Conservation (phyloP, 2,797 vertebrate genomes). For the Esox lucius region DNA sequence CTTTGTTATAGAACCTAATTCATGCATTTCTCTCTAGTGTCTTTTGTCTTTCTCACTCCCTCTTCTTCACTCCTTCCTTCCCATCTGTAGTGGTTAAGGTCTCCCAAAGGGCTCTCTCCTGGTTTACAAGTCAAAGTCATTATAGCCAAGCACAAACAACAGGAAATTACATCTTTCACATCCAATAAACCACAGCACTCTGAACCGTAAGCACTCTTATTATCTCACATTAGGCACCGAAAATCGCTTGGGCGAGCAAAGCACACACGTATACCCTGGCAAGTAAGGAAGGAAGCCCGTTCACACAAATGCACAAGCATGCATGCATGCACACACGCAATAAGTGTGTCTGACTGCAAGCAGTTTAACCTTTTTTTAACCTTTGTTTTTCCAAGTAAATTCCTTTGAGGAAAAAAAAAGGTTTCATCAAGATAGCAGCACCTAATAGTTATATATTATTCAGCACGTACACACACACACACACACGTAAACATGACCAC, state of each 20-base stretch:
- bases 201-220: conserved; percentile 35
- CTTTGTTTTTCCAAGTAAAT: too few species aligned
- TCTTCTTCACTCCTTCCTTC: background rate
- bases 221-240: conserved; percentile 38
- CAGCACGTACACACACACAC: background rate
- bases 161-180: conserved; percentile 55
- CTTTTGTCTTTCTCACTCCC: background rate
- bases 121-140: conserved; percentile 40
- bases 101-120: conserved; percentile 30
- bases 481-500: background rate
- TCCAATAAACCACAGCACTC: conserved; percentile 38
- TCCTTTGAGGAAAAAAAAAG: too few species aligned
- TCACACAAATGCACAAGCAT: background rate
- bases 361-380: too few species aligned
- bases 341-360: too few species aligned
- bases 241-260: conserved; percentile 1
- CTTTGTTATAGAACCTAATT: background rate
- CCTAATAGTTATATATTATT: too few species aligned
- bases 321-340: background rate
- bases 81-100: conserved; percentile 32
- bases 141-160: conserved; percentile 43
- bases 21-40: background rate
- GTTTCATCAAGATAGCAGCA: too few species aligned
- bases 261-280: too few species aligned
- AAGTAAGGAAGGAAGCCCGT: too few species aligned